These are phyloP conservation scores for Hypsopygia costalis DNA, from an alignment of 2,888 invertebrate genomes.

Conservation along the genomic window DNA sequence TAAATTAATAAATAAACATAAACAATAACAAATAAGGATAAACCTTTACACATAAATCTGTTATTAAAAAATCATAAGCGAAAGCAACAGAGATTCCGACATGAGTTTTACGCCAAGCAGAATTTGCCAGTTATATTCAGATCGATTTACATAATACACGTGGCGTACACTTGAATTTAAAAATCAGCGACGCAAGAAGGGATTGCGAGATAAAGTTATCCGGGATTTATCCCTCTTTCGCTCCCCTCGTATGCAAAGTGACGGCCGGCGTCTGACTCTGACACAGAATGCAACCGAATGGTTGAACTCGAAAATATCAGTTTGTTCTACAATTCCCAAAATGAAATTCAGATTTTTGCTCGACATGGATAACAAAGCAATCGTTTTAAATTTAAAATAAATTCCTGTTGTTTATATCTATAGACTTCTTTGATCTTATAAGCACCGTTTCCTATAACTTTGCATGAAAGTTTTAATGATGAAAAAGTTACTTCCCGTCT, in stretches of 20 bases:
- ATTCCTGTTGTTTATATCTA: not conserved
- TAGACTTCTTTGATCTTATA: no score
- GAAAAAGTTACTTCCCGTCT: not conserved
- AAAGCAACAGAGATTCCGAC: no score
- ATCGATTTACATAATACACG: slow-evolving; percentile 54
- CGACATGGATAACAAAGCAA: no score
- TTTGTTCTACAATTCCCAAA: slow-evolving; percentile 5
- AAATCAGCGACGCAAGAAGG: slow-evolving; percentile 50
- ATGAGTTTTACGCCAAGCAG: no score
- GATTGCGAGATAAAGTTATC: slow-evolving; percentile 53
- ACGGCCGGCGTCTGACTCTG: slow-evolving; percentile 36
- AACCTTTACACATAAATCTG: no score
- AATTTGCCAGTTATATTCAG: not conserved
- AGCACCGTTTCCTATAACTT: no score
- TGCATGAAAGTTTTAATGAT: not conserved
- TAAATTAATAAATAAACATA: no score
- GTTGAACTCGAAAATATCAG: no score
- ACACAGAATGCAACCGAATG: slow-evolving; percentile 53
- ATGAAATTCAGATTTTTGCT: no score
- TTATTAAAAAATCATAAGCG: no score
- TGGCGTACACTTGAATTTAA: slow-evolving; percentile 51
- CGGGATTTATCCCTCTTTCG: slow-evolving; percentile 43
- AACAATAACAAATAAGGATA: no score
- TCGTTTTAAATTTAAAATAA: not conserved
- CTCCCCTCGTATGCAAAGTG: slow-evolving; percentile 50